These are phyloP conservation scores for Ondatra zibethicus DNA, from an alignment of 2,113 vertebrate species.

Conservation along the genomic window DNA sequence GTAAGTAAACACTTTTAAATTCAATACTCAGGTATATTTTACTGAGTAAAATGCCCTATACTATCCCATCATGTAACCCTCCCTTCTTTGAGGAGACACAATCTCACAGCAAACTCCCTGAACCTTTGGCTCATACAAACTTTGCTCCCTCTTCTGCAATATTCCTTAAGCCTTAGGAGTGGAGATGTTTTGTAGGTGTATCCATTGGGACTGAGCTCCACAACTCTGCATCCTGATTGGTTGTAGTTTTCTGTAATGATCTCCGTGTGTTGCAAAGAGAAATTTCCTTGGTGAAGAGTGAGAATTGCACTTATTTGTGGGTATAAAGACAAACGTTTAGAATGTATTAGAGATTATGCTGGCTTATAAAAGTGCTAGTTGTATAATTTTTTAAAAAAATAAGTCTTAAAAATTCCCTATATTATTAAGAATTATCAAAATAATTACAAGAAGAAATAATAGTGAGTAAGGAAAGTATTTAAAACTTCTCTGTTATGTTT, in stretches of 20 bases:
- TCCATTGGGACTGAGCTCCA: neutral
- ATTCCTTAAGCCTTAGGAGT: neutral
- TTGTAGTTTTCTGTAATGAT: neutral
- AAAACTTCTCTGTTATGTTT: slow-evolving; percentile 26
- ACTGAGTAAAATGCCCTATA: neutral
- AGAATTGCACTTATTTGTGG: too few species aligned
- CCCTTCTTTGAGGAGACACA: neutral
- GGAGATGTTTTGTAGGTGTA: too few species aligned
- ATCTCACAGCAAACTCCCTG: neutral
- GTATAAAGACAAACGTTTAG: neutral
- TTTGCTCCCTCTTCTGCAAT: neutral
- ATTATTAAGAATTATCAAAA: slow-evolving; percentile 46
- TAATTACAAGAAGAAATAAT: slow-evolving; percentile 36
- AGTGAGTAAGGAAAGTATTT: neutral
- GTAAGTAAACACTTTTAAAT: neutral
- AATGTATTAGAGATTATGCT: neutral
- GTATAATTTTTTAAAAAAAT: neutral
- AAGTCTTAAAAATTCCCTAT: neutral
- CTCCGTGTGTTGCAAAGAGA: neutral
- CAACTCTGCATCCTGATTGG: neutral
- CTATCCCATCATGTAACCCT: neutral
- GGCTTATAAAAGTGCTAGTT: neutral
- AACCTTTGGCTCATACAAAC: neutral
- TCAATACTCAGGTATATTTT: neutral
- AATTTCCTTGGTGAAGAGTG: neutral